These are phyloP conservation scores for Spilarctia lutea DNA, from an alignment of 2,888 invertebrate species.

Conservation along the genomic window DNA sequence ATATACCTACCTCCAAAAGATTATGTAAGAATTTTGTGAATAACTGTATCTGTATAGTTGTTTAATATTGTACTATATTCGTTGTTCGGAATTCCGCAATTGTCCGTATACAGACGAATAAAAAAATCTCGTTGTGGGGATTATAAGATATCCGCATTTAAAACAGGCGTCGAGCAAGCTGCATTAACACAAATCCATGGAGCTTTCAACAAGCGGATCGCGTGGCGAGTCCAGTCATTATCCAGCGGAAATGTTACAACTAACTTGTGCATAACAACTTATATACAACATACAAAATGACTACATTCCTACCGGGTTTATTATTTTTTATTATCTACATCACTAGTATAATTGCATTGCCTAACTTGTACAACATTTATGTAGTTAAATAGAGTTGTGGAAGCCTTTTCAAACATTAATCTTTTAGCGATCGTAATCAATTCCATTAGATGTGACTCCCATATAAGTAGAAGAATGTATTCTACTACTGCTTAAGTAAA, in stretches of 20 bases:
- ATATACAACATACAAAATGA: constrained; percentile 6
- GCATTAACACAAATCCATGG: constrained; percentile 58
- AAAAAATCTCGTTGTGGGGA: constrained; percentile 59
- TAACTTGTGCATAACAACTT: constrained; percentile 16
- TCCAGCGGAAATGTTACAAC: constrained; percentile 56
- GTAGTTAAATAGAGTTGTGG: constrained; percentile 34
- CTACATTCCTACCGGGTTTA: neutral
- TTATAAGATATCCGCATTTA: constrained; percentile 66
- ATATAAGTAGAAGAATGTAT: constrained; percentile 40
- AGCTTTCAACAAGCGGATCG: constrained; percentile 56
- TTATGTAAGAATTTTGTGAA: constrained; percentile 46
- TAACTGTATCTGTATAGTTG: constrained; percentile 13
- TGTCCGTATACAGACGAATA: constrained; percentile 61
- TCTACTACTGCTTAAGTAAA: constrained; percentile 32
- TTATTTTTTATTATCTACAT: constrained; percentile 4
- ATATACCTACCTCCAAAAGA: constrained; percentile 45
- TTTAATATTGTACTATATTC: constrained; percentile 55
- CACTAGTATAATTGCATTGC: constrained; percentile 13
- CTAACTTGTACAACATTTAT: constrained; percentile 19
- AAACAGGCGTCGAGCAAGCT: constrained; percentile 49
- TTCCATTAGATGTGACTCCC: constrained; percentile 33
- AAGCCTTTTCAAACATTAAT: constrained; percentile 23
- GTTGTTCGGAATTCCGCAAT: constrained; percentile 73
- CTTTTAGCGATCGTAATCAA: constrained; percentile 36
- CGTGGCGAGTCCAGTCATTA: constrained; percentile 56